A percentile compares a stretch with the other conserved stretches of the same genome.
These are phyloP conservation scores for human (Homo sapiens) DNA, from an alignment of 2,113 vertebrate genomes.

Conservation along the genomic window DNA sequence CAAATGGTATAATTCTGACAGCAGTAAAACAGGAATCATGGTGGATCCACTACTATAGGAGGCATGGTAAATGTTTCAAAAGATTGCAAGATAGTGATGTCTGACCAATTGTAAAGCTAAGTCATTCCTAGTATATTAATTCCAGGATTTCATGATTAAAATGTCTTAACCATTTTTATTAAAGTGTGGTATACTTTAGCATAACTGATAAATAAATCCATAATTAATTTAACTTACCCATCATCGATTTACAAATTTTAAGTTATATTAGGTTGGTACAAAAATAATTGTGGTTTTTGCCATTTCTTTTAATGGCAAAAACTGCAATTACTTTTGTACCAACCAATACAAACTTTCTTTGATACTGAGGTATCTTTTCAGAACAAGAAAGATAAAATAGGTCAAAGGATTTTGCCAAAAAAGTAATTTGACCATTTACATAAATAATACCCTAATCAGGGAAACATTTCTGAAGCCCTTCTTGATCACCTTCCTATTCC, in stretches of 20 bases:
- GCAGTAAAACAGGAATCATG: neutral
- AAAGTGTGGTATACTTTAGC: neutral
- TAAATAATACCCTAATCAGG: neutral
- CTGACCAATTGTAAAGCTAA: neutral
- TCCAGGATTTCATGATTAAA: neutral
- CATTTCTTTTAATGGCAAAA: too few relatives aligned
- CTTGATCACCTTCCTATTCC: accelerated
- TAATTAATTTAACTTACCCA: neutral
- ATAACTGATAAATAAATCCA: neutral
- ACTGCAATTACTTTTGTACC: too few relatives aligned
- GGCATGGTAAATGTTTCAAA: neutral
- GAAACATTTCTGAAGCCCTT: neutral
- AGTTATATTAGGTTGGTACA: neutral
- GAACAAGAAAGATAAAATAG: neutral
- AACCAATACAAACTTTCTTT: neutral
- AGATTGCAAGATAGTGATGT: neutral
- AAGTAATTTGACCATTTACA: neutral
- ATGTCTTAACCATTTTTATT: neutral
- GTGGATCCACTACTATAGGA: neutral
- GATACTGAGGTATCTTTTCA: neutral
- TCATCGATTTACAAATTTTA: neutral
- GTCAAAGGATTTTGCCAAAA: neutral
- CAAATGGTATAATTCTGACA: neutral
- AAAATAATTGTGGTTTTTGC: too few relatives aligned
- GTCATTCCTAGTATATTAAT: neutral